Conservation (phyloP, 1,140 invertebrate species). For the Protaetia brevitarsis region DNA sequence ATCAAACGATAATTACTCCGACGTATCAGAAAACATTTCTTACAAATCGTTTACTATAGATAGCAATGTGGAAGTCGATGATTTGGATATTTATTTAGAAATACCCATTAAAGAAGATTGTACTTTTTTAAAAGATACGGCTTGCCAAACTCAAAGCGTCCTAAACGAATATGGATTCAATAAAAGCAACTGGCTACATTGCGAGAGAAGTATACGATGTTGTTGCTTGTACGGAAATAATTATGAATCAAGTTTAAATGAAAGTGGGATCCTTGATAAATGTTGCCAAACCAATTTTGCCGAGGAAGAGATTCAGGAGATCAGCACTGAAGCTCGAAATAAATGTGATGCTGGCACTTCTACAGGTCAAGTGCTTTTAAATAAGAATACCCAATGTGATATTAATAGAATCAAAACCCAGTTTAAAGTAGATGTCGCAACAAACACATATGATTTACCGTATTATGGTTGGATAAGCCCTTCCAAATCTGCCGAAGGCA, state of each 20-base stretch:
- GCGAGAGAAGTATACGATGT: background rate
- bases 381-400: background rate
- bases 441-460: background rate
- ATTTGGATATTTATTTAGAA: background rate
- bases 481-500: too few species aligned
- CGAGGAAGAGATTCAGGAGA: background rate
- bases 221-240: conserved; percentile 19
- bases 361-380: background rate
- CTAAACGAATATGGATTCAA: background rate
- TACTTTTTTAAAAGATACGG: conserved; percentile 8
- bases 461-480: background rate
- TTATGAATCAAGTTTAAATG: conserved; percentile 10
- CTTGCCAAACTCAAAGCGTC: background rate
- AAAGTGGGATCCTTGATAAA: background rate
- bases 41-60: background rate
- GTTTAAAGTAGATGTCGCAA: background rate
- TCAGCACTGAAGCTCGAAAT: background rate
- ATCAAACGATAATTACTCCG: background rate
- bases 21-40: background rate
- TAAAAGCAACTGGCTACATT: background rate
- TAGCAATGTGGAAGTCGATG: background rate
- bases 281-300: background rate
- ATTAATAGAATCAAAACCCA: background rate
- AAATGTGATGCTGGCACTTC: background rate
- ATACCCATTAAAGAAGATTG: background rate